Evolutionary conservation across 2,797 vertebrate species (phyloP).

Genomic region (Esox masquinongy): DNA sequence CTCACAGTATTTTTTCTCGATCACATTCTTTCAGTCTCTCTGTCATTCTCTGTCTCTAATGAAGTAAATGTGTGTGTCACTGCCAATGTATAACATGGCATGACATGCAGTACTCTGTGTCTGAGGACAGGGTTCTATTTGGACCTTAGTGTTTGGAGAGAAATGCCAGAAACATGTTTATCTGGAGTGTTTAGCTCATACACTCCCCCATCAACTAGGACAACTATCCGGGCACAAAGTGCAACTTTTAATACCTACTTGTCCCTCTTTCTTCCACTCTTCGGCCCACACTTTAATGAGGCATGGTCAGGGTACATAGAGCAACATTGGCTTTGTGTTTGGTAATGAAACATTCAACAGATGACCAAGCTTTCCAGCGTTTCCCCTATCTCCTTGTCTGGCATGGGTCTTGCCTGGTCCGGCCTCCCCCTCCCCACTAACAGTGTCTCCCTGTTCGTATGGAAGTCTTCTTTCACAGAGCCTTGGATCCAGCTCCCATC

Average conservation of each 20-base stretch:
- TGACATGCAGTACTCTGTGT: neutral
- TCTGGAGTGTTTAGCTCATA: neutral
- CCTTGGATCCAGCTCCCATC: too few species aligned
- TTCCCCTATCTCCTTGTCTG: too few species aligned
- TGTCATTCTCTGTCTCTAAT: neutral
- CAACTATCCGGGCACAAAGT: neutral
- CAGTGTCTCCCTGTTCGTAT: conserved; percentile 28
- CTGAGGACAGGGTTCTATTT: neutral
- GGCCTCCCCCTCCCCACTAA: conserved; percentile 4
- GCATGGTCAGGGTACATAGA: conserved; percentile 30
- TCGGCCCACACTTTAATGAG: conserved; percentile 4
- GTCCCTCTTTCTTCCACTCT: neutral
- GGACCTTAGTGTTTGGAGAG: neutral
- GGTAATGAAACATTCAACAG: conserved; percentile 61
- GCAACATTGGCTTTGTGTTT: conserved; percentile 52
- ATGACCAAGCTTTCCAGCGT: neutral
- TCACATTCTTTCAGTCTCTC: neutral
- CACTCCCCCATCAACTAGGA: neutral
- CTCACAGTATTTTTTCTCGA: neutral
- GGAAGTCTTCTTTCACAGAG: too few species aligned
- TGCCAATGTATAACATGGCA: neutral
- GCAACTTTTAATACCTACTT: neutral
- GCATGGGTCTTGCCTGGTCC: neutral
- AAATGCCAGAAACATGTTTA: neutral
- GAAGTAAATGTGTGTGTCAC: neutral